A percentile compares a stretch with the other conserved stretches of the same genome.
These are phyloP conservation scores for Nesogale talazaci DNA, from an alignment of 2,113 vertebrate species.

Conservation along the genomic window DNA sequence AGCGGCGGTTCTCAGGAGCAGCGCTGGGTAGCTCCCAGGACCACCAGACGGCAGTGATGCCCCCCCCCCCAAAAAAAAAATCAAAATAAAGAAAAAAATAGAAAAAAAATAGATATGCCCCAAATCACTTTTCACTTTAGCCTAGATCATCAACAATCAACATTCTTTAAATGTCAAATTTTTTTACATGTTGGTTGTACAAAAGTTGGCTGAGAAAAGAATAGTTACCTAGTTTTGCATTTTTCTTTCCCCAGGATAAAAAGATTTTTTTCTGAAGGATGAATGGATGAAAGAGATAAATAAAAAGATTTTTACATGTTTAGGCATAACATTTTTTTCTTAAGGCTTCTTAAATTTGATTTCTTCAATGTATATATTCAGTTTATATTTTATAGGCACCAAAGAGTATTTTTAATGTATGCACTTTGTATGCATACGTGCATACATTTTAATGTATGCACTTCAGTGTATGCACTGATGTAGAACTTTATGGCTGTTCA, in stretches of 20 bases:
- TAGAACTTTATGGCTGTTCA: constrained; percentile 23
- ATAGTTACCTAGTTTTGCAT: constrained; percentile 4
- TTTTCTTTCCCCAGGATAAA: neutral
- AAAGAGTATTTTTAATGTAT: constrained; percentile 63
- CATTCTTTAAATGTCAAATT: constrained; percentile 35
- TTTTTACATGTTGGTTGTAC: constrained; percentile 17
- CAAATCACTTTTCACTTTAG: constrained; percentile 29
- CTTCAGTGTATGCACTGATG: no score
- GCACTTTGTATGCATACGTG: no score
- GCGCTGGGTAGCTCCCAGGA: no score
- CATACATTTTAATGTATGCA: no score
- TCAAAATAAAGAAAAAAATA: no score
- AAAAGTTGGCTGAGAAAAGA: constrained; percentile 30
- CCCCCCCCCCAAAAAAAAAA: no score
- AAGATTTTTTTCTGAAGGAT: neutral
- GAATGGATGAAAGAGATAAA: constrained; percentile 16
- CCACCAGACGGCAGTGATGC: no score
- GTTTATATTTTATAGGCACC: constrained; percentile 21
- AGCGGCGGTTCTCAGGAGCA: no score
- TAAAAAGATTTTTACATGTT: constrained; percentile 1
- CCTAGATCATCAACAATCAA: neutral
- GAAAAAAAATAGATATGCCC: neutral
- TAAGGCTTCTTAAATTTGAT: constrained; percentile 43
- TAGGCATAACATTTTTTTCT: constrained; percentile 28
- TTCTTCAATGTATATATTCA: constrained; percentile 56